Evolutionary conservation across 2,888 invertebrate species (phyloP).

Genomic region (Leuctra nigra): DNA sequence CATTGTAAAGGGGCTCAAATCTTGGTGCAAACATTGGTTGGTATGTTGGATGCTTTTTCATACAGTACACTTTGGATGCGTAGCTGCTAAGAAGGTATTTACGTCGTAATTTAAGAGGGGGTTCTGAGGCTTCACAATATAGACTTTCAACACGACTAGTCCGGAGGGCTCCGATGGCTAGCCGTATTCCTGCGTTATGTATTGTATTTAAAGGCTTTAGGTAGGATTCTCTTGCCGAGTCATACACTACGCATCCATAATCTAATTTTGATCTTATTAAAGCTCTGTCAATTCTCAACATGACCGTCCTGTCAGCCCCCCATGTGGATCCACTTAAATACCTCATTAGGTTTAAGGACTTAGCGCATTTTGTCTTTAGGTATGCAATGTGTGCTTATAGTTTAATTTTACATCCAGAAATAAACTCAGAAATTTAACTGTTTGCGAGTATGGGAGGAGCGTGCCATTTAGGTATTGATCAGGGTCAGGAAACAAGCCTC

Average conservation of each 20-base stretch:
- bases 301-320: constrained; percentile 11
- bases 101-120: not conserved
- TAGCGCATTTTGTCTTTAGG: constrained; percentile 8
- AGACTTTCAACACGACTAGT: constrained; percentile 16
- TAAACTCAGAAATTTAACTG: constrained; percentile 10
- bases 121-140: not conserved
- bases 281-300: constrained; percentile 7
- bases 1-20: not conserved
- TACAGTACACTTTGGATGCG: not conserved
- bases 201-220: not conserved
- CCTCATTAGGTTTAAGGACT: constrained; percentile 6
- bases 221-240: not conserved
- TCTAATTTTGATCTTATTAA: constrained; percentile 1
- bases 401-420: constrained; percentile 11
- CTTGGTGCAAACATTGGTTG: not conserved
- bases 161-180: constrained; percentile 2
- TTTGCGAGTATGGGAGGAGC: not conserved
- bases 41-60: constrained; percentile 11
- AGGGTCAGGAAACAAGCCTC: constrained; percentile 6
- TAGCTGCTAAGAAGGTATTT: constrained; percentile 1
- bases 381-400: constrained; percentile 10
- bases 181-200: constrained; percentile 1
- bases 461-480: no score
- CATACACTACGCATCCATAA: constrained; percentile 7
- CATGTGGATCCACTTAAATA: not conserved